These are phyloP conservation scores for Grammomys surdaster DNA, from an alignment of 2,113 vertebrate genomes.

Conservation along the genomic window DNA sequence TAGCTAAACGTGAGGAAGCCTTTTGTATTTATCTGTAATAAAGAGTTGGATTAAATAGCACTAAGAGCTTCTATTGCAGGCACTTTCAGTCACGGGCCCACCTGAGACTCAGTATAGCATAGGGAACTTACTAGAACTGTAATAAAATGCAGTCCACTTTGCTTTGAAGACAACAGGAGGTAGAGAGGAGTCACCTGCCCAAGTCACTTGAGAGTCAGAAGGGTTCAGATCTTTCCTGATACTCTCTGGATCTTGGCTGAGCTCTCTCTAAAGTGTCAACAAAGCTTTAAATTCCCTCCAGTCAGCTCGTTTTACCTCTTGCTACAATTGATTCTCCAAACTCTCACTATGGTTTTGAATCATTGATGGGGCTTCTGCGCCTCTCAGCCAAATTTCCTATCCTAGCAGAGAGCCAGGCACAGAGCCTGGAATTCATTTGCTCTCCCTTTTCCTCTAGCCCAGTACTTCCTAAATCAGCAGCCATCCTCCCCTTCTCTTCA, in stretches of 20 bases:
- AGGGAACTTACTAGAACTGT: not conserved
- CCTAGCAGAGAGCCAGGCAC: not conserved
- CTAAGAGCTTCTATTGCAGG: not conserved
- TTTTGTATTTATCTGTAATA: slow-evolving; percentile 42
- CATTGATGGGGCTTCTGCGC: not conserved
- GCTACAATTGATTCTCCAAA: not conserved
- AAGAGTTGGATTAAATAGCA: not conserved
- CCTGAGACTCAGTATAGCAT: not conserved
- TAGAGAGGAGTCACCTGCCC: not conserved
- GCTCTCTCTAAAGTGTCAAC: not conserved
- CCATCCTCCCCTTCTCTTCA: not conserved
- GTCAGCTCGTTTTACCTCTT: not conserved
- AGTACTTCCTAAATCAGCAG: not conserved
- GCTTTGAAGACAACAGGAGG: not conserved
- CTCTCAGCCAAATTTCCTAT: not conserved
- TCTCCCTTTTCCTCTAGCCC: not conserved
- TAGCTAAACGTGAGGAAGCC: not conserved
- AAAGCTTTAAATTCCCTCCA: not conserved
- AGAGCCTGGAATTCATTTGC: not conserved
- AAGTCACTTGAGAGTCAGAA: not conserved
- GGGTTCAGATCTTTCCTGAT: not conserved
- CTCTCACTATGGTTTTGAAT: not conserved
- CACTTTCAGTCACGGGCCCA: not conserved
- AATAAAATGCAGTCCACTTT: not conserved
- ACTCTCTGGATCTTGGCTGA: not conserved